Evolutionary conservation across 2,888 invertebrate species (phyloP).

Genomic region (Mystacides longicornis): DNA sequence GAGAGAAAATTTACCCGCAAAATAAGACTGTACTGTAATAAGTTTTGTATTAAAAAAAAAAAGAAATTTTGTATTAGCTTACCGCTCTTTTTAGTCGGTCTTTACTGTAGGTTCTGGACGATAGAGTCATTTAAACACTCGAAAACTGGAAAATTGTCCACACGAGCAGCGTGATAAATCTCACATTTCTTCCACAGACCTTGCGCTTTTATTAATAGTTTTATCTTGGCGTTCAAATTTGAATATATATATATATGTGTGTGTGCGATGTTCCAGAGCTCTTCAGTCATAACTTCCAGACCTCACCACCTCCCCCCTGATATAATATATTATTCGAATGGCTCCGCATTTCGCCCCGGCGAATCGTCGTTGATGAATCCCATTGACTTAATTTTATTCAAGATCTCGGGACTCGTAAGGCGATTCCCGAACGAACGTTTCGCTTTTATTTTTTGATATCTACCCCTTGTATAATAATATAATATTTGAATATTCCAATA

Average conservation of each 20-base stretch:
- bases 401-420: not conserved
- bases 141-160: not conserved
- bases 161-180: not conserved
- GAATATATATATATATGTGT: no score
- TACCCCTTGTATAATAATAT: no score
- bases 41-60: no score
- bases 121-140: not conserved
- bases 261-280: no score
- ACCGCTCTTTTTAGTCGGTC: no score
- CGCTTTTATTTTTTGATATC: not conserved
- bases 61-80: no score
- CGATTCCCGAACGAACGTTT: not conserved
- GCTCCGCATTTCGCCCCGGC: not conserved
- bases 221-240: not conserved
- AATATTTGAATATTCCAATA: not conserved
- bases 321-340: not conserved
- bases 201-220: not conserved
- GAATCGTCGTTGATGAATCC: not conserved
- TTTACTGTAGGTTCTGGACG: not conserved
- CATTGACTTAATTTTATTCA: constrained; percentile 6
- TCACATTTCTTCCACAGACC: not conserved
- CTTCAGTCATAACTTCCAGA: no score
- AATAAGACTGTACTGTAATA: no score
- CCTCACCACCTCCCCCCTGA: no score
- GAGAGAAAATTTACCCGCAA: no score